phyloP scores from a whole-genome alignment of 2,797 vertebrate species.

The Orientallactaga sibirica region DNA sequence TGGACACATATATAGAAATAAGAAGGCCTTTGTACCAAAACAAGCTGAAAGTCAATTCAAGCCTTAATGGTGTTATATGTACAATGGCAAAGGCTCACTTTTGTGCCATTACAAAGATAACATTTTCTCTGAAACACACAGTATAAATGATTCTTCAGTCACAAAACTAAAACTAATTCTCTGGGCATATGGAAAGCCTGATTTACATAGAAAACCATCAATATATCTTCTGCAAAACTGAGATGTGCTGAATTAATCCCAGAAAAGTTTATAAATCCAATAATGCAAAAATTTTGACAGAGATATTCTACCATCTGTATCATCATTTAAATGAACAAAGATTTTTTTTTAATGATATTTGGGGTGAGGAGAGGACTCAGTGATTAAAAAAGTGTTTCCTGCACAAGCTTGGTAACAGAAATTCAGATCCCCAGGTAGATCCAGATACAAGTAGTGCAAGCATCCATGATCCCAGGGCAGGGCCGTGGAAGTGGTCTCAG shows the following conservation, averaged over 20 bases:
- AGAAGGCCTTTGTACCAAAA: constrained; percentile 17
- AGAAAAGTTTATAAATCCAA: background rate
- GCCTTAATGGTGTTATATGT: constrained; percentile 32
- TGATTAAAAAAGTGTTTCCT: too few species aligned
- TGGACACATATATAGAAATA: background rate
- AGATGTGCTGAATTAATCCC: background rate
- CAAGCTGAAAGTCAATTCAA: background rate
- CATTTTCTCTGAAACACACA: background rate
- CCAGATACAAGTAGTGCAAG: too few species aligned
- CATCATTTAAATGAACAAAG: constrained; percentile 15
- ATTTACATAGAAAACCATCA: background rate
- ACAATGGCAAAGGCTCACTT: background rate
- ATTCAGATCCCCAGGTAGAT: too few species aligned
- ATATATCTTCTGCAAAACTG: background rate
- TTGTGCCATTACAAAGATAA: constrained; percentile 28
- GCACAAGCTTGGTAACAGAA: too few species aligned
- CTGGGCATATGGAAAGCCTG: background rate
- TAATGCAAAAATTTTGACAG: background rate
- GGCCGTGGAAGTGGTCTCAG: too few species aligned
- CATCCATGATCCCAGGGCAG: too few species aligned
- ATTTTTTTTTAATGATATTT: background rate
- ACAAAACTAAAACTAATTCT: background rate
- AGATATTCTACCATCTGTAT: background rate
- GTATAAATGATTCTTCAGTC: constrained; percentile 15
- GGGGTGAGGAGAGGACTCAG: too few species aligned